These are phyloP conservation scores for Poeciliopsis prolifica DNA, from an alignment of 2,113 vertebrate species.

Conservation along the genomic window DNA sequence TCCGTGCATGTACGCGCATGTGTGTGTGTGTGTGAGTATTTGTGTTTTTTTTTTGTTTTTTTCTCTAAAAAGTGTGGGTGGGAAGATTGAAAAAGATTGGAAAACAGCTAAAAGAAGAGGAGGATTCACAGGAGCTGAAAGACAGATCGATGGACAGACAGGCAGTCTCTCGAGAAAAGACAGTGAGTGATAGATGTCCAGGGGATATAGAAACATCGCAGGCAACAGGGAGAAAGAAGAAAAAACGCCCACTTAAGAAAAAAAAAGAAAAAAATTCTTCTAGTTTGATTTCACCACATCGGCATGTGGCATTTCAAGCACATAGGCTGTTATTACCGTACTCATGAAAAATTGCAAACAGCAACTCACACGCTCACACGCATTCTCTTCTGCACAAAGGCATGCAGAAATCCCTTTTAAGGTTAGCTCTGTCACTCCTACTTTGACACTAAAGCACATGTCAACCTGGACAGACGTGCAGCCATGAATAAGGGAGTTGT, in stretches of 20 bases:
- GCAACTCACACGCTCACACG: background rate
- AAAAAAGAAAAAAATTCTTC: conserved; percentile 23
- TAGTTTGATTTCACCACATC: conserved; percentile 42
- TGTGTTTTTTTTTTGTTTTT: background rate
- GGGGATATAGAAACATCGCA: conserved; percentile 39
- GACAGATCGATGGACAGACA: conserved; percentile 30
- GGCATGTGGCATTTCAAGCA: conserved; percentile 52
- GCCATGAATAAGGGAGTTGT: conserved; percentile 14
- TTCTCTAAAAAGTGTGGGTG: conserved; percentile 18
- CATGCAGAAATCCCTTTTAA: conserved; percentile 1
- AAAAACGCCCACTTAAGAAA: conserved; percentile 22
- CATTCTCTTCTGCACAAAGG: background rate
- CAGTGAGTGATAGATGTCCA: conserved; percentile 32
- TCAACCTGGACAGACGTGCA: conserved; percentile 14
- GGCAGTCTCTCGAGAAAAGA: conserved; percentile 17
- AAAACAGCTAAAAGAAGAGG: conserved; percentile 29
- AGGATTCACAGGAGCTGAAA: conserved; percentile 27
- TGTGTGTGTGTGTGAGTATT: conserved; percentile 21
- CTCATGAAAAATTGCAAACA: conserved; percentile 27
- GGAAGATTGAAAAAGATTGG: conserved; percentile 30
- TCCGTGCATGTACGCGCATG: conserved; percentile 5
- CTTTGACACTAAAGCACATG: conserved; percentile 16
- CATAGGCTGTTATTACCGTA: conserved; percentile 21
- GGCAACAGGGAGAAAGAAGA: background rate
- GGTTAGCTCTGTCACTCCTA: conserved; percentile 4